Conservation (phyloP, 2,113 vertebrate species). For the Anhinga rufa region DNA sequence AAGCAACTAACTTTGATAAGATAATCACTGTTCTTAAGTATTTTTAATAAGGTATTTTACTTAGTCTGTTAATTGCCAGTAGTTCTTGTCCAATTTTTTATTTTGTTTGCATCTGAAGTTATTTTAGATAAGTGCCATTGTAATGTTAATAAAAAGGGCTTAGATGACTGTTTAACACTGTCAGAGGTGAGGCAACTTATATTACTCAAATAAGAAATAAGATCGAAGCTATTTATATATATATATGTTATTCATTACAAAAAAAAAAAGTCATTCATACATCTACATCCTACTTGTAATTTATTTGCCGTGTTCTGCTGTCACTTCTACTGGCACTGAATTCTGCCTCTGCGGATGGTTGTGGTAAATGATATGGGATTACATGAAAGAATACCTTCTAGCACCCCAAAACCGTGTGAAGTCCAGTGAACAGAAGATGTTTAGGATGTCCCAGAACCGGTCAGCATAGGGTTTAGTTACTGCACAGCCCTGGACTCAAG, state of each 20-base stretch:
- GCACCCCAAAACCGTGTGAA: not conserved
- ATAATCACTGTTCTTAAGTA: not conserved
- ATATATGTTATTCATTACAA: not conserved
- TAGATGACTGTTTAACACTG: not conserved
- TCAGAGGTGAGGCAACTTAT: not conserved
- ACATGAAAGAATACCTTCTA: not conserved
- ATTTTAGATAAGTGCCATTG: not conserved
- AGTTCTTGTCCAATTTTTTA: not conserved
- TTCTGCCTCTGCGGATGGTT: rapidly evolving
- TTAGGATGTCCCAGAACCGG: not conserved
- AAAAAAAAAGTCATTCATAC: not conserved
- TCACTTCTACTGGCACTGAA: not conserved
- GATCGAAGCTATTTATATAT: not conserved
- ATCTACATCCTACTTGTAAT: not conserved
- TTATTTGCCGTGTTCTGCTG: not conserved
- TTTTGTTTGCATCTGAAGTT: not conserved
- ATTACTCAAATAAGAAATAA: not conserved
- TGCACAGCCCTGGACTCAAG: not conserved
- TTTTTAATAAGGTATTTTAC: not conserved
- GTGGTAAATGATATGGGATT: not conserved
- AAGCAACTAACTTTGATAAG: not conserved
- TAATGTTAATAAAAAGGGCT: not conserved
- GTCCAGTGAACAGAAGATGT: not conserved
- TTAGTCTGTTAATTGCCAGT: not conserved
- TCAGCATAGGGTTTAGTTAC: not conserved